Percentiles rank a stretch among this genome's conserved stretches.
Evolutionary conservation across 1,140 invertebrate genomes (phyloP).

Genomic region (Harlomillsia oculata): DNA sequence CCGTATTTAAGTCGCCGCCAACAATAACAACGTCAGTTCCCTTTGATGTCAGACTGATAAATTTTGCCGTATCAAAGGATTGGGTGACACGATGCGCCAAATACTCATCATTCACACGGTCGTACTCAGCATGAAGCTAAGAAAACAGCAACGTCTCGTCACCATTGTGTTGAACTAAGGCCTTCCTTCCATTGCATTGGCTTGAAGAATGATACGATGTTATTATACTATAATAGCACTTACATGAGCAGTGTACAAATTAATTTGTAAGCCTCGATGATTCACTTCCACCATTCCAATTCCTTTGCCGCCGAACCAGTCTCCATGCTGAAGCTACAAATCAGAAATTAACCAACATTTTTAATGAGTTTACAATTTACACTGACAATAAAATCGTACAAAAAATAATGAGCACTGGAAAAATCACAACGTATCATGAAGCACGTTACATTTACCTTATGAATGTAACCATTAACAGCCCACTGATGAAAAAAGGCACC

Average conservation of each 20-base stretch:
- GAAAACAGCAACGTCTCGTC: constrained; percentile 11
- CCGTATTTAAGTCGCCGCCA: constrained; percentile 86
- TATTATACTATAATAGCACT: constrained; percentile 40
- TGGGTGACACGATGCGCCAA: constrained; percentile 78
- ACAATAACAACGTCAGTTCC: constrained; percentile 71
- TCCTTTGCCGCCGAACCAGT: constrained; percentile 97
- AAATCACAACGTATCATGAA: not conserved
- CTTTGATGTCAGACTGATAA: constrained; percentile 71
- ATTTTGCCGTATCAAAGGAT: constrained; percentile 87
- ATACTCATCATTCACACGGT: constrained; percentile 74
- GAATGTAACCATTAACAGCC: constrained; percentile 92
- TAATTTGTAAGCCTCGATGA: constrained; percentile 56
- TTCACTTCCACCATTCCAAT: constrained; percentile 75
- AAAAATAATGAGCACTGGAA: not conserved
- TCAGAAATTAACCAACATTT: too few species aligned
- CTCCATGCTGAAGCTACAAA: constrained; percentile 70
- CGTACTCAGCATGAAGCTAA: constrained; percentile 91
- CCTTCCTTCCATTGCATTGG: not conserved
- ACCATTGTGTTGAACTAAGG: not conserved
- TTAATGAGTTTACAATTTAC: too few species aligned
- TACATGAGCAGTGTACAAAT: constrained; percentile 88
- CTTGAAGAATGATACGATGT: constrained; percentile 5
- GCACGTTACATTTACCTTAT: too few species aligned
- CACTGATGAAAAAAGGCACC: constrained; percentile 84
- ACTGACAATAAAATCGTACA: not conserved